Evolutionary conservation across 2,888 invertebrate species (phyloP).

Genomic region (Cheilosia urbana): DNA sequence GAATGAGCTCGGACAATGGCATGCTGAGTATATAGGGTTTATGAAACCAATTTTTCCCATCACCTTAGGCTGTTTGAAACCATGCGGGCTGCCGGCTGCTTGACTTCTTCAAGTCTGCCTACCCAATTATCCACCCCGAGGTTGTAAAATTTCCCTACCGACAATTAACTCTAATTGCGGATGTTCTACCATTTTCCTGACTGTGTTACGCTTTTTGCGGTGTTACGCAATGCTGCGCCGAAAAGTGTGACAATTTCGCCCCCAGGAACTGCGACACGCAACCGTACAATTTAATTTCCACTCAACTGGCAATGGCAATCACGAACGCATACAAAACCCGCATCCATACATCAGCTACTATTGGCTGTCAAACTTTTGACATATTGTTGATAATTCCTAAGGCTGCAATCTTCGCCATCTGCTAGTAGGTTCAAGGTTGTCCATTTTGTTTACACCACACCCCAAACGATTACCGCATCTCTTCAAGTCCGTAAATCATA

Average conservation of each 20-base stretch:
- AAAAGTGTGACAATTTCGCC: conserved; percentile 22
- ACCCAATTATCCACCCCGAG: too few relatives aligned
- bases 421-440: conserved; percentile 57
- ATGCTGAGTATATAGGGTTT: not conserved
- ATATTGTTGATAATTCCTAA: conserved; percentile 17
- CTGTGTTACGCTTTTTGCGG: not conserved
- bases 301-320: conserved; percentile 3
- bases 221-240: conserved; percentile 11
- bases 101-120: too few relatives aligned
- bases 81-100: too few relatives aligned
- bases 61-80: too few relatives aligned
- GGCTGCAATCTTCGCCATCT: conserved; percentile 12
- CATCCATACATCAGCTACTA: not conserved
- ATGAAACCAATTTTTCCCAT: not conserved
- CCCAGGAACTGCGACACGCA: conserved; percentile 27
- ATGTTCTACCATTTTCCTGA: conserved; percentile 5
- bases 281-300: not conserved
- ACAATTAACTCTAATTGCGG: conserved; percentile 15
- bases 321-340: not conserved
- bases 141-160: not conserved
- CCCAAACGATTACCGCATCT: conserved; percentile 36
- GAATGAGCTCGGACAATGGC: not conserved
- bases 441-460: conserved; percentile 5
- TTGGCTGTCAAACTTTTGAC: conserved; percentile 14
- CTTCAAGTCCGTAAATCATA: conserved; percentile 19